Percentiles rank a stretch among this genome's conserved stretches.
phyloP scores from a whole-genome alignment of 2,888 invertebrate species.

The Ypsolopha scabrella region DNA sequence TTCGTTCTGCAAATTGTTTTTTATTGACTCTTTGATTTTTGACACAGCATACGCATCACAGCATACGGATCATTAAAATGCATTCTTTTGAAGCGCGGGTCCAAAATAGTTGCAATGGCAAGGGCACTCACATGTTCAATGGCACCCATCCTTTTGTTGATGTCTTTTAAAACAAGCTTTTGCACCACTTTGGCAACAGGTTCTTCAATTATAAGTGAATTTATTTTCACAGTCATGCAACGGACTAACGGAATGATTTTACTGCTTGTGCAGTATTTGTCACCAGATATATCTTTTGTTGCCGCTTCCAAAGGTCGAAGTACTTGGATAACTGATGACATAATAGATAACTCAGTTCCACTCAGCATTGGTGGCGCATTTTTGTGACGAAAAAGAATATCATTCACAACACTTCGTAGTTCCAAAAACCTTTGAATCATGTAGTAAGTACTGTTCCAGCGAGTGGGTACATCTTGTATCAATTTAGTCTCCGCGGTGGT shows the following conservation, averaged over 20 bases:
- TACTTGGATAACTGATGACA: constrained; percentile 10
- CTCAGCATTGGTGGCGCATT: constrained; percentile 7
- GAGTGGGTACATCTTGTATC: constrained; percentile 19
- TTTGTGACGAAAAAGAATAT: constrained; percentile 9
- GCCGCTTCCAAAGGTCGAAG: constrained; percentile 12
- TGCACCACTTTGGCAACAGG: constrained; percentile 12
- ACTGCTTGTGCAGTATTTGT: constrained; percentile 12
- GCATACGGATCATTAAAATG: constrained; percentile 14
- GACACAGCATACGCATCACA: constrained; percentile 7
- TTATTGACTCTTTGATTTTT: constrained; percentile 13
- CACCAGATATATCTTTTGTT: constrained; percentile 13
- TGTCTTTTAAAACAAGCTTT: constrained; percentile 7
- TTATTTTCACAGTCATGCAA: constrained; percentile 4
- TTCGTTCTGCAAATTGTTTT: constrained; percentile 10
- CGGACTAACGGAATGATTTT: constrained; percentile 12
- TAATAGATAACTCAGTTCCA: constrained; percentile 12
- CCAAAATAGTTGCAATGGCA: constrained; percentile 12
- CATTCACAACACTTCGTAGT: constrained; percentile 10
- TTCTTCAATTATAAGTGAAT: constrained; percentile 15
- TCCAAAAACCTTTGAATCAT: constrained; percentile 13
- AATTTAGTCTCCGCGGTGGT: constrained; percentile 14
- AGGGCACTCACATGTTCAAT: constrained; percentile 10
- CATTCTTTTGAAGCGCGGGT: constrained; percentile 13
- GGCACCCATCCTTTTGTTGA: constrained; percentile 10
- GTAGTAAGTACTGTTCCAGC: constrained; percentile 23